These are phyloP conservation scores for Trachythela sp. DNA, from an alignment of 64 coral and sea anemone species.

Conservation along the genomic window DNA sequence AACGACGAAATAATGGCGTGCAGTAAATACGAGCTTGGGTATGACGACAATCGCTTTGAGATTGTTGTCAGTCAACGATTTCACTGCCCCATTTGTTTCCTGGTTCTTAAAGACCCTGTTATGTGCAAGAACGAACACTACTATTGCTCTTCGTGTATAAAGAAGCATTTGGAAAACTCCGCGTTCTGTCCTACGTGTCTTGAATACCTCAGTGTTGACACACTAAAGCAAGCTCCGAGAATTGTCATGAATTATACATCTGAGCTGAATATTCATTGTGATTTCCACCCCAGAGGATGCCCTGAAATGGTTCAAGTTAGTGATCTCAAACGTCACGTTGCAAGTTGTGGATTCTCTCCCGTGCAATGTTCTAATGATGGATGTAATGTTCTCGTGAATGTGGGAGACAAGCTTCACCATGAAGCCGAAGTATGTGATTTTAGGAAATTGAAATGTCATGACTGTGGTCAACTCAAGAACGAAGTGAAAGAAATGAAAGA, in stretches of 20 bases:
- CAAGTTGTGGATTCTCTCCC: not conserved
- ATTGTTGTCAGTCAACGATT: not conserved
- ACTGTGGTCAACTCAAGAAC: not conserved
- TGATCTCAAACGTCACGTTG: not conserved
- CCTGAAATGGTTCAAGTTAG: not conserved
- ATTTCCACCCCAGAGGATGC: not conserved
- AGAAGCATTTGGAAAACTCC: not conserved
- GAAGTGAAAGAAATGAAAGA: not conserved
- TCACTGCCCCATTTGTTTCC: not conserved
- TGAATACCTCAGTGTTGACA: not conserved
- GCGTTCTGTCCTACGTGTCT: not conserved
- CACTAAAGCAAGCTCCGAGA: not conserved
- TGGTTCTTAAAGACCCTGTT: not conserved
- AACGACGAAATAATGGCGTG: not conserved
- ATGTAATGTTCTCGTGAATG: not conserved
- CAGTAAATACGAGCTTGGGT: not conserved
- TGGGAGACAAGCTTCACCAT: not conserved
- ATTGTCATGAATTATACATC: not conserved
- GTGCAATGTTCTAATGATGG: conserved; percentile 2
- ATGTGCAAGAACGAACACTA: not conserved
- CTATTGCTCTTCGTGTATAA: not conserved
- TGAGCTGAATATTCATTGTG: not conserved
- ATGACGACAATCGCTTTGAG: not conserved
- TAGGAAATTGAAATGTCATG: not conserved
- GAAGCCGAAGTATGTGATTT: not conserved